Percentiles rank a stretch among this genome's conserved stretches.
Evolutionary conservation across 2,797 vertebrate genomes (phyloP).

Genomic region (Alfaro cultratus): DNA sequence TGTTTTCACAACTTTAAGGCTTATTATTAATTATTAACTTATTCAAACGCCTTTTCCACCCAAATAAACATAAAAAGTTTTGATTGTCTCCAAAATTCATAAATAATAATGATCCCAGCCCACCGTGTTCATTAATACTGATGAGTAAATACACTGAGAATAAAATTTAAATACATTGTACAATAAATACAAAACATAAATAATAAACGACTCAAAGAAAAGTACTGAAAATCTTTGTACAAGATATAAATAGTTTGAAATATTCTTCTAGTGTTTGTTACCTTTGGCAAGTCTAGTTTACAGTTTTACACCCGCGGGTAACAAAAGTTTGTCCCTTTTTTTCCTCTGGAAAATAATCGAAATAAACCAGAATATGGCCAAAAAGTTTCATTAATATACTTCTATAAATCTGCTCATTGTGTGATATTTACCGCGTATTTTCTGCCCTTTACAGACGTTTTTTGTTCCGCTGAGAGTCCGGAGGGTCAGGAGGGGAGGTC

Average conservation of each 20-base stretch:
- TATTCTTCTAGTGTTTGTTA: slow-evolving; percentile 73
- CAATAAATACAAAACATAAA: slow-evolving; percentile 85
- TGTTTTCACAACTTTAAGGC: slow-evolving; percentile 74
- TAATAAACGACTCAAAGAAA: slow-evolving; percentile 72
- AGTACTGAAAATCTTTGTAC: slow-evolving; percentile 69
- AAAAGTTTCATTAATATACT: slow-evolving; percentile 34
- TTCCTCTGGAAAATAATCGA: slow-evolving; percentile 25
- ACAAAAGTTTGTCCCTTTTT: slow-evolving; percentile 72
- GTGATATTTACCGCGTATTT: slow-evolving; percentile 54
- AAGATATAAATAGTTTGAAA: slow-evolving; percentile 78
- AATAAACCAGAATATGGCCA: slow-evolving; percentile 54
- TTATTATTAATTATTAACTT: slow-evolving; percentile 26
- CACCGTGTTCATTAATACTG: slow-evolving; percentile 41
- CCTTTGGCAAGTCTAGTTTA: slow-evolving; percentile 79
- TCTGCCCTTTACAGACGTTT: slow-evolving; percentile 47
- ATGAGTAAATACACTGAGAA: slow-evolving; percentile 60
- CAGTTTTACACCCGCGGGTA: slow-evolving; percentile 69
- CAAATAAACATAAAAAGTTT: slow-evolving; percentile 13
- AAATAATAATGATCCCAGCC: slow-evolving; percentile 67
- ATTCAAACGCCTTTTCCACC: slow-evolving; percentile 12
- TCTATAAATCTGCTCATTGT: slow-evolving; percentile 24
- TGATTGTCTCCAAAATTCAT: slow-evolving; percentile 54
- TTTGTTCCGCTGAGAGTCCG: slow-evolving; percentile 19
- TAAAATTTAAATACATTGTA: slow-evolving; percentile 78
- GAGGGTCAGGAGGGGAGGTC: slow-evolving; percentile 35